Conservation (phyloP, 2,888 invertebrate genomes). For the Phyto melanocephala region DNA sequence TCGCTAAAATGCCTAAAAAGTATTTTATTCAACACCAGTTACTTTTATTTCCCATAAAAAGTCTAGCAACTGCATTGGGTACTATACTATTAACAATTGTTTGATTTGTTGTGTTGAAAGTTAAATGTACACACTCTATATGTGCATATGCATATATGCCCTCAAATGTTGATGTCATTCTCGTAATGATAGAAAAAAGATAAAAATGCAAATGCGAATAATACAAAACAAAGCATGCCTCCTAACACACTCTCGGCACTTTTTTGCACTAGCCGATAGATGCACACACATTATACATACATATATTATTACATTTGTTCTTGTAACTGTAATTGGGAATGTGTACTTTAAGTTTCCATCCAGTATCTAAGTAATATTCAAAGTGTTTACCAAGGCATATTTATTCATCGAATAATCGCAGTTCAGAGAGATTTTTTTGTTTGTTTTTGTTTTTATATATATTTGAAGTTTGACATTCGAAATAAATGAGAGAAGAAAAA, state of each 20-base stretch:
- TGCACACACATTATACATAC: not conserved
- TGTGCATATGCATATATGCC: slow-evolving; percentile 38
- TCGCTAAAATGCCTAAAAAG: too few species aligned
- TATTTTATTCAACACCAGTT: too few species aligned
- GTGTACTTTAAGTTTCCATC: not conserved
- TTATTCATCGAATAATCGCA: too few species aligned
- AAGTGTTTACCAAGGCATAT: too few species aligned
- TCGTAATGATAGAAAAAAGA: slow-evolving; percentile 52
- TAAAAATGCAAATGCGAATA: slow-evolving; percentile 49
- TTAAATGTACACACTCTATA: not conserved
- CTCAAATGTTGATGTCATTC: slow-evolving; percentile 62
- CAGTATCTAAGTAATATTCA: not conserved
- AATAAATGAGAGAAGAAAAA: too few species aligned
- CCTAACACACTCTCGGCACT: not conserved
- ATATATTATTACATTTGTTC: not conserved
- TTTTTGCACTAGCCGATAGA: too few species aligned
- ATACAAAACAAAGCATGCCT: slow-evolving; percentile 3
- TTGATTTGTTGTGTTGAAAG: not conserved
- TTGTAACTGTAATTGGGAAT: slow-evolving; percentile 7
- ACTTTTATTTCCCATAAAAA: too few species aligned
- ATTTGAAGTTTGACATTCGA: too few species aligned
- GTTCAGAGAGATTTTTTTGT: too few species aligned
- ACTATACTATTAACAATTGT: too few species aligned
- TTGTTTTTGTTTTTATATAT: too few species aligned
- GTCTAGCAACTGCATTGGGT: too few species aligned